Percentiles rank a stretch among this genome's conserved stretches.
Evolutionary conservation across 2,113 vertebrate species (phyloP).

Genomic region (Serilophus lunatus): DNA sequence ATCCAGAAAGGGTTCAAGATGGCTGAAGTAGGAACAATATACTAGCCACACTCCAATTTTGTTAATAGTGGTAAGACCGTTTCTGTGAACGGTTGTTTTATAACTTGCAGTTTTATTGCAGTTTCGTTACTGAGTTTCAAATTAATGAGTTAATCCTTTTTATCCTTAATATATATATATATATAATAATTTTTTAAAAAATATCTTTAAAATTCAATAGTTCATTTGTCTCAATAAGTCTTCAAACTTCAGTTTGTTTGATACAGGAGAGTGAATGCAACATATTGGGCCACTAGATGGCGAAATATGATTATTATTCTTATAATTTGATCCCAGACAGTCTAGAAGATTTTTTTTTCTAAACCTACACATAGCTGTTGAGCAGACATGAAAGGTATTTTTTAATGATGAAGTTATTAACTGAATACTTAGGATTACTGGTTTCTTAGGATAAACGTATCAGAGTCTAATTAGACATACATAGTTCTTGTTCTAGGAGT

Average conservation of each 20-base stretch:
- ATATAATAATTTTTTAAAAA: not conserved
- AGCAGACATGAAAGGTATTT: not conserved
- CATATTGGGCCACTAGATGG: constrained; percentile 62
- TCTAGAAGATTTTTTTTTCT: not conserved
- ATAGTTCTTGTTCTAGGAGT: not conserved
- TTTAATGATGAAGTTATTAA: not conserved
- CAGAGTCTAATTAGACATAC: not conserved
- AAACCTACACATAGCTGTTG: not conserved
- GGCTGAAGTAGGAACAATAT: not conserved
- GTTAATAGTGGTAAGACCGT: not conserved
- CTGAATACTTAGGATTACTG: not conserved
- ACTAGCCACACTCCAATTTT: not conserved
- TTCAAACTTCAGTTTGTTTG: not conserved
- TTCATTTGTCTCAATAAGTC: not conserved
- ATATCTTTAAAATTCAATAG: not conserved
- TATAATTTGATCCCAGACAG: not conserved
- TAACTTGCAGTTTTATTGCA: not conserved
- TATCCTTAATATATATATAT: not conserved
- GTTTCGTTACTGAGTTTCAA: not conserved
- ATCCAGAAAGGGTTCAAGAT: not conserved
- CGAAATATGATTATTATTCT: not conserved
- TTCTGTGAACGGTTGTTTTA: not conserved
- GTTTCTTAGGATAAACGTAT: not conserved
- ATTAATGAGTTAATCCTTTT: not conserved
- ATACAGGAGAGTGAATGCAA: not conserved